phyloP scores from a whole-genome alignment of 1,140 invertebrate genomes.

The Pachypeltis micranthus region DNA sequence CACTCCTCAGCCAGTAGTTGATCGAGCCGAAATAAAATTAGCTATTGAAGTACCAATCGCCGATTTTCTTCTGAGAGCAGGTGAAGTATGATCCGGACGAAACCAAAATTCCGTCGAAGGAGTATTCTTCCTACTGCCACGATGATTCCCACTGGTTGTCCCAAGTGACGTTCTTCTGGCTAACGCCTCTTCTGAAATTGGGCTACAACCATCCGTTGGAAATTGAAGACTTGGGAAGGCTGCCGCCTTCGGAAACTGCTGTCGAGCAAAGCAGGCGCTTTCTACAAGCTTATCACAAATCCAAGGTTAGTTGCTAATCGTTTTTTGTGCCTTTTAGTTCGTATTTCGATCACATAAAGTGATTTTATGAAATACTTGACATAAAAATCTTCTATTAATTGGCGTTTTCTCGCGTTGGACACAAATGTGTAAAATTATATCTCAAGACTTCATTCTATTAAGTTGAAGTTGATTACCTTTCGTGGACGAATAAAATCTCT shows the following conservation, averaged over 20 bases:
- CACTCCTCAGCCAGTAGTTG: not conserved
- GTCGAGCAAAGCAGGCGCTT: constrained; percentile 42
- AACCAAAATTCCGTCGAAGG: not conserved
- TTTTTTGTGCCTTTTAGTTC: too few species aligned
- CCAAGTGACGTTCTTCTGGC: constrained; percentile 65
- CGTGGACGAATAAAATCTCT: too few species aligned
- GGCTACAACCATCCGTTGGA: constrained; percentile 55
- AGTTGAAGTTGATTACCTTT: too few species aligned
- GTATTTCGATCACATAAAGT: too few species aligned
- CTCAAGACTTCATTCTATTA: too few species aligned
- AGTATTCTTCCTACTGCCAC: constrained; percentile 37
- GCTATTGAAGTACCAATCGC: not conserved
- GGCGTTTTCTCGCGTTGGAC: too few species aligned
- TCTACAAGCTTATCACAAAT: constrained; percentile 36
- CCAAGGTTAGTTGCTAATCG: constrained; percentile 34
- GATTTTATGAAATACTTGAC: too few species aligned
- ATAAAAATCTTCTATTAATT: too few species aligned
- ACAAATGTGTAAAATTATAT: too few species aligned
- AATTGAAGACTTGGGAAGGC: constrained; percentile 51
- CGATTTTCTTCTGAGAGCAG: too few species aligned
- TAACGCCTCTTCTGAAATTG: constrained; percentile 49
- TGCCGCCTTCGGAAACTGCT: constrained; percentile 50
- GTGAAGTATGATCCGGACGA: not conserved
- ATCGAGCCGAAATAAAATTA: not conserved
- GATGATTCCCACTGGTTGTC: constrained; percentile 51